A percentile compares a stretch with the other conserved stretches of the same genome.
phyloP scores from a whole-genome alignment of 1,140 invertebrate species.

The Drosophila grimshawi region DNA sequence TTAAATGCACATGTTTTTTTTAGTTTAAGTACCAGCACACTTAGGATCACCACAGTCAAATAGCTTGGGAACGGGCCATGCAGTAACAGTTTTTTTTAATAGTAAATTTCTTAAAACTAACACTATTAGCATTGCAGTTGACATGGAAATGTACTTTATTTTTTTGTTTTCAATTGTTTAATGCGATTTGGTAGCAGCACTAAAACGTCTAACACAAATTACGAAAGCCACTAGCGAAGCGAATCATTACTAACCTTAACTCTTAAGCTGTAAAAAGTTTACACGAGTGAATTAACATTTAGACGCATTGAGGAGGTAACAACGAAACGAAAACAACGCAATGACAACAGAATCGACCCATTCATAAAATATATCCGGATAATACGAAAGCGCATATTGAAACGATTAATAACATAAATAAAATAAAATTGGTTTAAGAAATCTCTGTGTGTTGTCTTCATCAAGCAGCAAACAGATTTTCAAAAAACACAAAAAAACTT shows the following conservation, averaged over 20 bases:
- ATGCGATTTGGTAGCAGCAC: constrained; percentile 79
- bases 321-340: constrained; percentile 72
- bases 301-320: constrained; percentile 67
- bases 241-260: constrained; percentile 73
- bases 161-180: constrained; percentile 59
- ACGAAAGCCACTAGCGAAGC: constrained; percentile 65
- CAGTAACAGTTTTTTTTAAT: constrained; percentile 66
- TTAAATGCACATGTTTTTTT: constrained; percentile 48
- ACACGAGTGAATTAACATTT: constrained; percentile 30
- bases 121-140: constrained; percentile 57
- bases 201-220: constrained; percentile 67
- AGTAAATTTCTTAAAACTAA: constrained; percentile 70
- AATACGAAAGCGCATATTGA: constrained; percentile 75
- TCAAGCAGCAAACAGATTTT: constrained; percentile 24
- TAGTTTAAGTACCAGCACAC: constrained; percentile 67
- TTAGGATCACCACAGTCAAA: constrained; percentile 58
- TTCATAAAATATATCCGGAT: constrained; percentile 71
- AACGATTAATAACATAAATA: constrained; percentile 65
- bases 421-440: constrained; percentile 30
- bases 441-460: constrained; percentile 54
- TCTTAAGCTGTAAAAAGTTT: constrained; percentile 50
- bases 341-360: constrained; percentile 59
- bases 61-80: constrained; percentile 65
- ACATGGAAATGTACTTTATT: constrained; percentile 28
- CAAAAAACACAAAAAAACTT: constrained; percentile 17